Conservation (phyloP, 2,113 vertebrate species). For the Sceloporus undulatus region DNA sequence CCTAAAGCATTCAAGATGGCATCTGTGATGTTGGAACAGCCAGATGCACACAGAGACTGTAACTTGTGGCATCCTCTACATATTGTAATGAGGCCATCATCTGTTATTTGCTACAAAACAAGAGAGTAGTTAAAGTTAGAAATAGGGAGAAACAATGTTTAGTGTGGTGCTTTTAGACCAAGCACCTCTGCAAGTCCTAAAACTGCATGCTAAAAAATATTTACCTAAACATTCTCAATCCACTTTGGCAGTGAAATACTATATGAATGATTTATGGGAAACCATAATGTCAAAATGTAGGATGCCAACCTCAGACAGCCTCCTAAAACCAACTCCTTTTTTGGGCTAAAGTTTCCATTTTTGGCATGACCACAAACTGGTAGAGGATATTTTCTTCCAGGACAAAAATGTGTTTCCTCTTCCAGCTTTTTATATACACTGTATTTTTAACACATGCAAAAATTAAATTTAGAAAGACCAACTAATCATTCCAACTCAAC, state of each 20-base stretch:
- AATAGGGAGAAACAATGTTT: not conserved
- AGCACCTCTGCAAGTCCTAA: not conserved
- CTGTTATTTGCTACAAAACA: constrained; percentile 94
- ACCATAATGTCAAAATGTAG: not conserved
- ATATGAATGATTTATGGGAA: not conserved
- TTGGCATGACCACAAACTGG: constrained; percentile 15
- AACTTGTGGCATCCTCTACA: constrained; percentile 97
- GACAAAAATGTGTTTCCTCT: not conserved
- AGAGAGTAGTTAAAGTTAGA: constrained; percentile 43
- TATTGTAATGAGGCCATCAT: constrained; percentile 98
- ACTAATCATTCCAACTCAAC: not conserved
- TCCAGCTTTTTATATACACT: not conserved
- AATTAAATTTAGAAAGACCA: not conserved
- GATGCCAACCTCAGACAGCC: not conserved
- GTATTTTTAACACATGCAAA: constrained; percentile 10
- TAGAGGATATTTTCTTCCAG: not conserved
- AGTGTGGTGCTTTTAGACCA: not conserved
- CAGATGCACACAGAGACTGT: constrained; percentile 96
- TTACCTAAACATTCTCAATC: not conserved
- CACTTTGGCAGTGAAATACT: not conserved
- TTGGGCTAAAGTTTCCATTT: constrained; percentile 16
- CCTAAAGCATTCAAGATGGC: constrained; percentile 96
- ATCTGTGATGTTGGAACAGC: constrained; percentile 97
- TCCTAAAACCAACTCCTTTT: constrained; percentile 14
- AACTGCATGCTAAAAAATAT: constrained; percentile 2